Conservation (phyloP, 2,888 invertebrate species). For the Plagodis pulveraria region DNA sequence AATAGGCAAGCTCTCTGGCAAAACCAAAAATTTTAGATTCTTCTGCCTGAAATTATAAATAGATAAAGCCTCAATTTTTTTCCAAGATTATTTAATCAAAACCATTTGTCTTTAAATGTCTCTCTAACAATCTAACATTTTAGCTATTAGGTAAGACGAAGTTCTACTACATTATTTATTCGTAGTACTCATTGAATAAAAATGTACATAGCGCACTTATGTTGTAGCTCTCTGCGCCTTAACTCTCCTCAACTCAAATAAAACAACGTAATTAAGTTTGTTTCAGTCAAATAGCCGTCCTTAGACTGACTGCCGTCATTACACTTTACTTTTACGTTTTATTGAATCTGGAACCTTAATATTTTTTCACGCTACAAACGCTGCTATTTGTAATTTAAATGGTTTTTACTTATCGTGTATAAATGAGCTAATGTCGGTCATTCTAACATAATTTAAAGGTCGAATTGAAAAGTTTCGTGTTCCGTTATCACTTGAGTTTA, state of each 20-base stretch:
- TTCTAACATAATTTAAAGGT: conserved; percentile 42
- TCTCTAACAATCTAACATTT: no score
- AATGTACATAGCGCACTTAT: conserved; percentile 26
- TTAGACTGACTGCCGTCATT: conserved; percentile 50
- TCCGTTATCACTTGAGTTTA: conserved; percentile 11
- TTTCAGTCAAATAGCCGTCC: conserved; percentile 55
- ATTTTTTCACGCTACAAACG: conserved; percentile 43
- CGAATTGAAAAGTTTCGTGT: conserved; percentile 26
- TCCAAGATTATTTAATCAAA: no score
- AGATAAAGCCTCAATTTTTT: no score
- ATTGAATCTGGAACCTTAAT: conserved; percentile 48
- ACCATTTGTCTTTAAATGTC: no score
- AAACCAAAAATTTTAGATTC: no score
- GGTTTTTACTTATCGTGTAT: conserved; percentile 39
- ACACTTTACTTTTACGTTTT: conserved; percentile 51
- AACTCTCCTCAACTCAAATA: conserved; percentile 50
- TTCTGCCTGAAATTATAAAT: no score
- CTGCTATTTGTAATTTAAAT: conserved; percentile 41
- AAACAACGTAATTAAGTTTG: conserved; percentile 60
- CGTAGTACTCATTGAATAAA: no score
- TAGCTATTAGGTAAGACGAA: no score
- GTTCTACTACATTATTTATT: no score
- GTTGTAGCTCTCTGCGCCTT: conserved; percentile 33
- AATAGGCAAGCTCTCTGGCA: no score
- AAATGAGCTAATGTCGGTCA: conserved; percentile 34